Base-by-base conservation (phyloP, 2,797 vertebrate genomes). In the Poeciliopsis presidionis region DNA sequence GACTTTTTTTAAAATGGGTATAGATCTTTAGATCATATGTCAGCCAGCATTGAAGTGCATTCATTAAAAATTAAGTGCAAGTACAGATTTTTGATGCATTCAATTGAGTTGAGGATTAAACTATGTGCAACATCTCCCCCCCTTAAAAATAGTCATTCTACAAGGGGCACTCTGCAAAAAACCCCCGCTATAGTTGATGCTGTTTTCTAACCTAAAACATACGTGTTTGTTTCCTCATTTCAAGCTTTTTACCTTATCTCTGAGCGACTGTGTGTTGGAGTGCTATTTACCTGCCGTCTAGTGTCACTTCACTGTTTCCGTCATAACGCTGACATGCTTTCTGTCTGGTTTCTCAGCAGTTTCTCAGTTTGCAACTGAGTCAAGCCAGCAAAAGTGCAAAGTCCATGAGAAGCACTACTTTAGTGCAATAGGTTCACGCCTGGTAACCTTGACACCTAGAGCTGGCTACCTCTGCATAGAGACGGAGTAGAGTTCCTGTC, bases 11-110 rank as follows among this genome's bases (percentile, higher is more conserved):
- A 94, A 49, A 51, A 51, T 94, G 93, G 95, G 92, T 93, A 95
- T 88, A 75, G 84, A 95, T 95, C 92, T 94, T 92, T 86, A 90
- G 95, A 93, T 94, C 91, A 94, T 93, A 95, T 83, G 86, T 94
- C 93, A 92, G 93, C 94, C 94, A 95, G 94, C 90, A 90, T 93
- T 94, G 94, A 95, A 95, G 94, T 96, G 95, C 95, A 95, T 95
- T 94, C 91, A 90, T 94, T 94, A 95, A 95, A 94, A 95, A 94
- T 87, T 91, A 95, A 96, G 95, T 96, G 95, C 95, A 96, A 95
- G 94, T 95, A 95, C 94, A 95, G 93, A 93, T 94, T 95, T 70
- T 90, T 78, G 92, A 96, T 93, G 95, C 95, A 96, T 96, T 96
- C 89, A 91, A 92, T 95, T 78, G 87, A 95, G 91, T 91, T 93